Base-by-base conservation (phyloP, 2,797 vertebrate genomes). In the Argyrosomus regius region DNA sequence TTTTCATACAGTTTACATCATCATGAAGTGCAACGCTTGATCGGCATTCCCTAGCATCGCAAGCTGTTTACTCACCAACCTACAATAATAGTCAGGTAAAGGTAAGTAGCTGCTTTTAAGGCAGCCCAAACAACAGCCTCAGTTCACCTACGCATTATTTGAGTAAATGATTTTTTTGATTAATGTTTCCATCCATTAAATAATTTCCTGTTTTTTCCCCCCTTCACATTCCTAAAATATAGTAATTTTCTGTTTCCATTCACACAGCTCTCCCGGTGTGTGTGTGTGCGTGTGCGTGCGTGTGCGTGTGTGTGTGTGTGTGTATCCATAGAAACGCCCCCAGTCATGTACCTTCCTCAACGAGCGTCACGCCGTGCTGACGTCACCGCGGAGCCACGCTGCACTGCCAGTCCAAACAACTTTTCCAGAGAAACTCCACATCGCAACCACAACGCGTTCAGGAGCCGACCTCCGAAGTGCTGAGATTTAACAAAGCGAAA, bases 331-430 rank as follows among this genome's bases (percentile, higher is more conserved):
- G 49, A 43, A 8, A 59, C 78, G 60, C 67, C 66, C 63, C 50
- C 58, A 7, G 22, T 28, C 9, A 3, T 9, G 14, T 24, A 22
- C 48, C 28, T 60, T 31, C 75, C 0, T 72, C 22, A 53, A 22
- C 3, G 31, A 20, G 64, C 89, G 89, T 90, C 81, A 73, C 52
- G 70, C 7, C 83, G 87, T 53, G 78, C 28, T 91, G 82, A 93
- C 92, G 92, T 94, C 86, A 92, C 24, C 18, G 53, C 77, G 53
- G 20, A 87, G 83, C 86, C 90, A 92, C 86, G 91, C 90, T 85
- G 75, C 48, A 35, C 4, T 13, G 63, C 75, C 70, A 73, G 80
- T 78, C 89, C 83, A 94, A 94, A 93, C 91, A 94, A 91, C 80
- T 90, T 83, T 79, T 81, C 79, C 85, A 74, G 74, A 76, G 43